Base-by-base conservation (phyloP, 1,140 invertebrate genomes). In the Xylocopa sonorina region DNA sequence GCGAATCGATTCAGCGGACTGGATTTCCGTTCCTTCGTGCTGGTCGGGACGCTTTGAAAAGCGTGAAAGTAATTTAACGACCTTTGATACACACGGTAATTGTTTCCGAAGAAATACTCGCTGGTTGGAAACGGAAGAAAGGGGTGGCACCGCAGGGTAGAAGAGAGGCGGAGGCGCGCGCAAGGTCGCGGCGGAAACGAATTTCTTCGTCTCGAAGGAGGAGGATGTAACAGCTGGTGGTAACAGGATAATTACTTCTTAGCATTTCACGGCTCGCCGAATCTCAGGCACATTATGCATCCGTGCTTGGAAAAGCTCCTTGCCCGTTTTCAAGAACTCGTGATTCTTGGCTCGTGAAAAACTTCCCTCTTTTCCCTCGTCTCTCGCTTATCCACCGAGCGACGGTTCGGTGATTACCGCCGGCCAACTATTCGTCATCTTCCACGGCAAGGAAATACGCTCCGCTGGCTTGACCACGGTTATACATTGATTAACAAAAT, bases 161-260 rank as follows among this genome's bases (percentile, higher is more conserved):
- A 18, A 34, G 34, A n/a, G 2, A 24, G 29, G 32, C 43, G 21
- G 38, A 43, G 27, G 41, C 21, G 55, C 32, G 29, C 1, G 29
- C 0, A 3, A n/a, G 74, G 46, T 80, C 57, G 50, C 9, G 38
- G 34, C 38, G 64, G 79, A 77, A 81, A 77, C 73, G 51, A 81
- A 81, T 81, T 78, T 81, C 74, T 77, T 81, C 79, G 57, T 55
- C 43, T 66, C 50, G 78, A 80, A 81, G 58, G 53, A 74, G 66
- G 57, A 67, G 58, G 68, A 77, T 80, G 81, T 76, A 80, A 81
- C 71, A 83, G 69, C 77, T 83, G 71, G 51, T 72, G 78, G 78
- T 77, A 77, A 83, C 79, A 76, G 79, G 78, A 77, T 83, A 83
- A 83, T 83, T 81, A 83, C 82, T 83, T 81, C 82, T 83, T 83